Percentiles rank a stretch among this genome's conserved stretches.
Evolutionary conservation across 2,113 vertebrate species (phyloP).

Genomic region (Lontra canadensis): DNA sequence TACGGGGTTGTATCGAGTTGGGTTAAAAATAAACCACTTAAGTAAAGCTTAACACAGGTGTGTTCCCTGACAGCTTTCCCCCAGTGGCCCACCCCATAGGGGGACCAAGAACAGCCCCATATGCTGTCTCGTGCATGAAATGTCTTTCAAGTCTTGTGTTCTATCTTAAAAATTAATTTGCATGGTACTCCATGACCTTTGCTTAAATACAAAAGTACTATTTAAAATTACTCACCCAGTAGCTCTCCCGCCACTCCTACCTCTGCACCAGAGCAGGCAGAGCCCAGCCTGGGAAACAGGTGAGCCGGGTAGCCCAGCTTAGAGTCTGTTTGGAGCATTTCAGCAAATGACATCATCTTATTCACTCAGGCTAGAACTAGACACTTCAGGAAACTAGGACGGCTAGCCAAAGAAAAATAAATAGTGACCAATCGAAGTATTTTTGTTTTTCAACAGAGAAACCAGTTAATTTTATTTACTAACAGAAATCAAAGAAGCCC

Average conservation of each 20-base stretch:
- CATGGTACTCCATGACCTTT: not conserved
- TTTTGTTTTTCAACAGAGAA: constrained; percentile 71
- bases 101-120: too few relatives aligned
- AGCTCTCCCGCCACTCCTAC: not conserved
- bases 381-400: not conserved
- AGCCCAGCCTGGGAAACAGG: not conserved
- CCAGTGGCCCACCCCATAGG: not conserved
- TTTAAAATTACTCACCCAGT: not conserved
- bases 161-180: not conserved
- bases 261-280: not conserved
- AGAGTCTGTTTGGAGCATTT: not conserved
- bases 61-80: too few relatives aligned
- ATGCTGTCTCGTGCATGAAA: not conserved
- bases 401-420: constrained; percentile 49
- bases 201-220: not conserved
- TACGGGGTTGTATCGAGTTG: not conserved
- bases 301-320: not conserved
- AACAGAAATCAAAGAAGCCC: not conserved
- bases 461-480: constrained; percentile 68
- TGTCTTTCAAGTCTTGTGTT: not conserved
- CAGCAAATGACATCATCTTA: constrained; percentile 61
- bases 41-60: constrained; percentile 43
- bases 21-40: not conserved
- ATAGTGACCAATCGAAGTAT: constrained; percentile 10
- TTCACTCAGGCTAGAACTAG: constrained; percentile 21